Conservation (phyloP, 1,140 invertebrate genomes). For the Drosophila quadrilineata region DNA sequence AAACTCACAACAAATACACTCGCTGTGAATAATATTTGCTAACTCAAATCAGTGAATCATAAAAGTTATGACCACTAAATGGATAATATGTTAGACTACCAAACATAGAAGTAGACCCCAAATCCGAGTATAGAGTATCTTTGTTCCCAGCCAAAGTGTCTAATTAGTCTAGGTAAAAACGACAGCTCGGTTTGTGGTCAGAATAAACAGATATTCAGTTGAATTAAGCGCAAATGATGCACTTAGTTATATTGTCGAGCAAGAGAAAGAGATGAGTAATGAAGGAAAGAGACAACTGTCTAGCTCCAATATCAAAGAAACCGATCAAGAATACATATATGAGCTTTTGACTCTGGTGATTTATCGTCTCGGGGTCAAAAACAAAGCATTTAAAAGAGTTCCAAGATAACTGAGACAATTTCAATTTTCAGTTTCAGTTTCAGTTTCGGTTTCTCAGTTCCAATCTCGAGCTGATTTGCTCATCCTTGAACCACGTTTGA, state of each 20-base stretch:
- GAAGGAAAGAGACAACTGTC: not conserved
- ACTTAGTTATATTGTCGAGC: slow-evolving; percentile 10
- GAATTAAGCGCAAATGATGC: slow-evolving; percentile 15
- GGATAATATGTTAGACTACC: no score
- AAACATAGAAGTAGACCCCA: not conserved
- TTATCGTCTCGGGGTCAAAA: slow-evolving; percentile 6
- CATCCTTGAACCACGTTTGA: slow-evolving; percentile 62
- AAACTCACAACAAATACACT: not conserved
- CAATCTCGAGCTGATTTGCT: slow-evolving; percentile 28
- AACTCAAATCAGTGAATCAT: not conserved
- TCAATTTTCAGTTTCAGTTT: no score
- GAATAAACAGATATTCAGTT: not conserved
- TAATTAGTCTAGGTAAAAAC: not conserved
- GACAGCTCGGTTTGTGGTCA: not conserved
- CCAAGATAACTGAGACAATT: slow-evolving; percentile 9
- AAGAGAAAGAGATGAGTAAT: not conserved
- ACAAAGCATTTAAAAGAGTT: slow-evolving; percentile 8
- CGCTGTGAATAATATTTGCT: not conserved
- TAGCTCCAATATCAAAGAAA: slow-evolving; percentile 38
- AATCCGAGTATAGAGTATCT: slow-evolving; percentile 6
- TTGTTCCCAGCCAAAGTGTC: not conserved
- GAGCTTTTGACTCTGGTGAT: slow-evolving; percentile 21
- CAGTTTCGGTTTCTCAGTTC: slow-evolving; percentile 12
- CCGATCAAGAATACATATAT: slow-evolving; percentile 43
- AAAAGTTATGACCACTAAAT: no score